Conservation (phyloP, 2,113 vertebrate genomes). For the Nasalis larvatus region DNA sequence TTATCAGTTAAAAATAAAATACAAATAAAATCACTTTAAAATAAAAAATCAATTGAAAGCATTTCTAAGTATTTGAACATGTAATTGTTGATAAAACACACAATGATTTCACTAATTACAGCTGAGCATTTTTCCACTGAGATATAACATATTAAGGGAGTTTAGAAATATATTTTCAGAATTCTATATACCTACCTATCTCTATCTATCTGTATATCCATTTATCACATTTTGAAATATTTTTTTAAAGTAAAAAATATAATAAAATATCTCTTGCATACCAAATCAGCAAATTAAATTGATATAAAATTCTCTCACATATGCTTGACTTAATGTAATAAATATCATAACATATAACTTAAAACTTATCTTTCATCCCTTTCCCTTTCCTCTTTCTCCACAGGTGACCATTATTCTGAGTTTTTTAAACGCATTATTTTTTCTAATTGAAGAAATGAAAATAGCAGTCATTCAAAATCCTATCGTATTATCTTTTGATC, state of each 20-base stretch:
- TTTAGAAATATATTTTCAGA: neutral
- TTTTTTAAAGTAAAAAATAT: neutral
- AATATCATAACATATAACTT: neutral
- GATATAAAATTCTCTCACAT: neutral
- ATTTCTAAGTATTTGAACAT: too few species aligned
- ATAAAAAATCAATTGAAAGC: too few species aligned
- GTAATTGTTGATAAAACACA: neutral
- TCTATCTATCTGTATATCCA: neutral
- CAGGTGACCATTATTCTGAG: neutral
- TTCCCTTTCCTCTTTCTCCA: neutral
- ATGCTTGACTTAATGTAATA: neutral
- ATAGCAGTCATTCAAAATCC: neutral
- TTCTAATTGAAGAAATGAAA: neutral
- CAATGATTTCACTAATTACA: neutral
- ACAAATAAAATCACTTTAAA: too few species aligned
- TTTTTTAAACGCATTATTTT: neutral
- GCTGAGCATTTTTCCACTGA: neutral
- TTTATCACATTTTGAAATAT: neutral
- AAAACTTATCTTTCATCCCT: neutral
- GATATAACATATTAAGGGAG: too few species aligned
- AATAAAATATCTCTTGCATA: neutral
- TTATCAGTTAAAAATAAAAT: too few species aligned
- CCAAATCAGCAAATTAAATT: neutral
- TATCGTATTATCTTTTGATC: neutral
- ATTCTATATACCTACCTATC: neutral